Evolutionary conservation across 2,888 invertebrate genomes (phyloP).

Genomic region (Lepidocyrtoides sp.): DNA sequence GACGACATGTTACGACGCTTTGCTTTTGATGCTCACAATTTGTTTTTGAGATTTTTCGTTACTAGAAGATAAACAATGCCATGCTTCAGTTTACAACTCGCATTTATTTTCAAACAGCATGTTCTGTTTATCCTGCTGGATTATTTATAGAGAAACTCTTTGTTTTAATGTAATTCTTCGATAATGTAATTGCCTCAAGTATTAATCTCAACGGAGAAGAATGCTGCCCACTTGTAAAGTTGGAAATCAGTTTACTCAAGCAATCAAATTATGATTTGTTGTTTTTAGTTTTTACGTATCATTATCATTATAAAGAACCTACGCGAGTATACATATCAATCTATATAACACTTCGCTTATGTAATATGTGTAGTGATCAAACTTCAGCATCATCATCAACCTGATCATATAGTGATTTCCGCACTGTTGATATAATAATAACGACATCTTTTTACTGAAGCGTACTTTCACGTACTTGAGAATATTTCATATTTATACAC

Average conservation of each 20-base stretch:
- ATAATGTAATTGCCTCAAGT: conserved; percentile 49
- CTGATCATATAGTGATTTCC: conserved; percentile 34
- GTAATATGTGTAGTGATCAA: too few relatives aligned
- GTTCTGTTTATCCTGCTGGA: not conserved
- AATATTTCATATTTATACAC: conserved; percentile 31
- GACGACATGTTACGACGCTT: not conserved
- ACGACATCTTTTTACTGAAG: not conserved
- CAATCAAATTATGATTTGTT: conserved; percentile 76
- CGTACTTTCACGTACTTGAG: not conserved
- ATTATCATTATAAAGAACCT: conserved; percentile 30
- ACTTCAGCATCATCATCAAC: not conserved
- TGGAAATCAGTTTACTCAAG: conserved; percentile 64
- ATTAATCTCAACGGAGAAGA: conserved; percentile 45
- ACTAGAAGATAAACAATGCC: too few relatives aligned
- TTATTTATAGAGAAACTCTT: not conserved
- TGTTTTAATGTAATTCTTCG: conserved; percentile 18
- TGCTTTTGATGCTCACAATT: not conserved
- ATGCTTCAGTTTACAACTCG: too few relatives aligned
- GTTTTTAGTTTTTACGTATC: conserved; percentile 60
- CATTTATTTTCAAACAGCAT: too few relatives aligned
- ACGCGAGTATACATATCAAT: not conserved
- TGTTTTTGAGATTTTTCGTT: too few relatives aligned
- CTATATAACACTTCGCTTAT: too few relatives aligned
- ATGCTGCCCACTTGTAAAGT: conserved; percentile 63
- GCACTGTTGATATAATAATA: conserved; percentile 29